A percentile compares a stretch with the other conserved stretches of the same genome.
Evolutionary conservation across 2,113 vertebrate genomes (phyloP).

Genomic region (Budorcas taxicolor): DNA sequence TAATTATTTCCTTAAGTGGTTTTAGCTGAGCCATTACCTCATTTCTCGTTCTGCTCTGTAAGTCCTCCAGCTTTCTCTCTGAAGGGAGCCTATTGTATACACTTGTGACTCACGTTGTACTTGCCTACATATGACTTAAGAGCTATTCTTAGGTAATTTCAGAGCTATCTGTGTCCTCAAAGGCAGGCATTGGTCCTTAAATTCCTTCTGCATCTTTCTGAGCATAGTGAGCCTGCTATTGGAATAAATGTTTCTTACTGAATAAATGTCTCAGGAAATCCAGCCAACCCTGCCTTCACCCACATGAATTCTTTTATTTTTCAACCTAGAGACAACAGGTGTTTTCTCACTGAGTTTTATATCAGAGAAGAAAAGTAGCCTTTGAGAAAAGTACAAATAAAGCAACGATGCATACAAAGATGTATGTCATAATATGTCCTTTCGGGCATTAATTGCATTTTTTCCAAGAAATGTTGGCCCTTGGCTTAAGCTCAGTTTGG

Average conservation of each 20-base stretch:
- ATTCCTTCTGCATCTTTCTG: not conserved
- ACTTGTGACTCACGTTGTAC: not conserved
- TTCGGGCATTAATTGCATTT: not conserved
- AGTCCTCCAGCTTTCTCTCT: not conserved
- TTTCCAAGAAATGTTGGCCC: not conserved
- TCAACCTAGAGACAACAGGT: not conserved
- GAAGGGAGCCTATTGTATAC: not conserved
- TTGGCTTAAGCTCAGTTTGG: not conserved
- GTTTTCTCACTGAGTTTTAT: slow-evolving; percentile 8
- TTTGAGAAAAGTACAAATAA: not conserved
- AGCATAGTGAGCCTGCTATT: not conserved
- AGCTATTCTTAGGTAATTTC: not conserved
- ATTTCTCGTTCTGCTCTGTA: not conserved
- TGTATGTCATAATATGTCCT: not conserved
- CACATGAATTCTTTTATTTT: not conserved
- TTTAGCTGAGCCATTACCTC: not conserved
- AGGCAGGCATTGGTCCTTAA: not conserved
- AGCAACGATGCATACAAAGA: not conserved
- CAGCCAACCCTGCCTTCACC: too few relatives aligned
- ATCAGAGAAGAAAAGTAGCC: not conserved
- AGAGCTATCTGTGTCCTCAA: not conserved
- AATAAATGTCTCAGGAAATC: not conserved
- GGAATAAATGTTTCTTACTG: not conserved
- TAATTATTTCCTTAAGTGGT: not conserved
- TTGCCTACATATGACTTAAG: not conserved